Evolutionary conservation across 92 coral and sea anemone species (phyloP).

Genomic region (Heteractis magnifica): DNA sequence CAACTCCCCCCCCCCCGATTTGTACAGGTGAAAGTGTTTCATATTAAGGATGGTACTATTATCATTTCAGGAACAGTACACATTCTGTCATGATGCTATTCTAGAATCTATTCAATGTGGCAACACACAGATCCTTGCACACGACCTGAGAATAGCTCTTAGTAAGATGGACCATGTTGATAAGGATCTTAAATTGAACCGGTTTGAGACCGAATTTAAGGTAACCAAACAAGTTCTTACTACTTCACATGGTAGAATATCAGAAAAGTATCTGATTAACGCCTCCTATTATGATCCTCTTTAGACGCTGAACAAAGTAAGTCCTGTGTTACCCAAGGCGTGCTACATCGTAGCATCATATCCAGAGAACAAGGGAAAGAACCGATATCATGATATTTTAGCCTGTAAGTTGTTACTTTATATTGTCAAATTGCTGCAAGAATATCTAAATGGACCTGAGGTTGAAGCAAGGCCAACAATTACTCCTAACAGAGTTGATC

Average conservation of each 20-base stretch:
- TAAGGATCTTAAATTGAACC: constrained; percentile 61
- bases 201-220: constrained; percentile 91
- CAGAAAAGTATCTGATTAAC: too few relatives aligned
- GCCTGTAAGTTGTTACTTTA: constrained; percentile 66
- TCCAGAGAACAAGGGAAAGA: constrained; percentile 88
- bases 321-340: constrained; percentile 84
- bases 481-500: not conserved
- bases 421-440: too few relatives aligned
- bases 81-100: constrained; percentile 93
- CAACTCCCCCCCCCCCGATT: too few relatives aligned
- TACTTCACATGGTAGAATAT: not conserved
- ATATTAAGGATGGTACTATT: not conserved
- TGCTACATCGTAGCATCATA: constrained; percentile 80
- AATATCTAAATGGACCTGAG: too few relatives aligned
- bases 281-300: not conserved
- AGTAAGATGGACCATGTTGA: constrained; percentile 64
- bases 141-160: constrained; percentile 84
- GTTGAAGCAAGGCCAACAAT: too few relatives aligned
- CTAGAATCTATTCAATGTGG: constrained; percentile 95
- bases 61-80: constrained; percentile 82
- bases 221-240: constrained; percentile 35
- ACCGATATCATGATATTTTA: constrained; percentile 82
- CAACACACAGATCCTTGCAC: constrained; percentile 94
- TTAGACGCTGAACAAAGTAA: constrained; percentile 92
- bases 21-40: too few relatives aligned